These are phyloP conservation scores for Scomber japonicus DNA, from an alignment of 2,113 vertebrate genomes.

Conservation along the genomic window DNA sequence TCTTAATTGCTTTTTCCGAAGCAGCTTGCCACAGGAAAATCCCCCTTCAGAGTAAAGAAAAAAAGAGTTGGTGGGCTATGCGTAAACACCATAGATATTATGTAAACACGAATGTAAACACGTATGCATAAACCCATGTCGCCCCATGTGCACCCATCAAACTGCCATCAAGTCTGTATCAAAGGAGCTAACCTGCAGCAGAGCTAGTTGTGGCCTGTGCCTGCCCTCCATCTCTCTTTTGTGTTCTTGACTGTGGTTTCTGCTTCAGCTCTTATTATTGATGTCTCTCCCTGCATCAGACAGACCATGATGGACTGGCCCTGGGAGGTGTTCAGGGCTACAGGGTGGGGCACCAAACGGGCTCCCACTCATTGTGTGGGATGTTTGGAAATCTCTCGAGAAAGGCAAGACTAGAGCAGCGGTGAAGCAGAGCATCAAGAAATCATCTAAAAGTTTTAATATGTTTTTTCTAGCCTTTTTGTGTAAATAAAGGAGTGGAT, in stretches of 20 bases:
- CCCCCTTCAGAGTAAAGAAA: slow-evolving; percentile 78
- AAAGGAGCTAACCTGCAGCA: slow-evolving; percentile 81
- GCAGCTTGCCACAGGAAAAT: slow-evolving; percentile 84
- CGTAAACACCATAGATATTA: slow-evolving; percentile 76
- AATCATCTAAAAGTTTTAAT: slow-evolving; percentile 66
- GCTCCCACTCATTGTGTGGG: slow-evolving; percentile 70
- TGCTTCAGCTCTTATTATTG: slow-evolving; percentile 79
- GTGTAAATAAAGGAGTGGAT: slow-evolving; percentile 30
- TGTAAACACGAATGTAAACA: slow-evolving; percentile 77
- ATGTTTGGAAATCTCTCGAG: slow-evolving; percentile 20
- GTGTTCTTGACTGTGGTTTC: slow-evolving; percentile 74
- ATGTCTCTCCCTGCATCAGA: slow-evolving; percentile 71
- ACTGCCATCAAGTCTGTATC: slow-evolving; percentile 76
- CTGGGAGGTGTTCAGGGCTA: slow-evolving; percentile 67
- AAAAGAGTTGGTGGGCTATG: slow-evolving; percentile 71
- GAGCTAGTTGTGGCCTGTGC: slow-evolving; percentile 69
- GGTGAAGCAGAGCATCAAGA: slow-evolving; percentile 43
- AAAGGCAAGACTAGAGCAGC: slow-evolving; percentile 30
- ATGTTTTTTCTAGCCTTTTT: slow-evolving; percentile 75
- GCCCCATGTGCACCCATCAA: slow-evolving; percentile 79
- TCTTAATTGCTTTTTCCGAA: slow-evolving; percentile 86
- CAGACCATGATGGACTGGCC: slow-evolving; percentile 61
- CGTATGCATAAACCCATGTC: slow-evolving; percentile 71
- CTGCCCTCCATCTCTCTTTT: slow-evolving; percentile 67
- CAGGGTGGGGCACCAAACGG: slow-evolving; percentile 71